Percentiles rank a stretch among this genome's conserved stretches.
Evolutionary conservation across 2,888 invertebrate species (phyloP).

Genomic region (Mamestra brassicae): DNA sequence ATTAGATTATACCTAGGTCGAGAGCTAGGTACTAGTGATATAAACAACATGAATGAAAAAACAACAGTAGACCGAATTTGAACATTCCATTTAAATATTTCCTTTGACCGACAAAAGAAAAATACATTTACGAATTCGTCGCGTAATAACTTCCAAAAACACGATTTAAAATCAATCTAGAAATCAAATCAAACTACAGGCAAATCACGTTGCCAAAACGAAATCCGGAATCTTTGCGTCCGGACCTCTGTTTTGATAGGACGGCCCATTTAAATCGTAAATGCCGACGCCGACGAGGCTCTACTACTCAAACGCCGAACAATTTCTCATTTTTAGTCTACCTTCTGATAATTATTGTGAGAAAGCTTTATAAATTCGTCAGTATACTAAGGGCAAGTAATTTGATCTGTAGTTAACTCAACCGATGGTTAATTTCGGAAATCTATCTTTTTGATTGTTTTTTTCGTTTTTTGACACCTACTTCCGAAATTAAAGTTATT

Average conservation of each 20-base stretch:
- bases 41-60: background rate
- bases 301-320: conserved; percentile 18
- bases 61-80: background rate
- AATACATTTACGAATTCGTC: conserved; percentile 9
- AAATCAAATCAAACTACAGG: conserved; percentile 62
- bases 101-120: background rate
- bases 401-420: too few relatives aligned
- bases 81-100: background rate
- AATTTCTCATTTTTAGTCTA: conserved; percentile 50
- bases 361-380: conserved; percentile 63
- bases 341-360: conserved; percentile 1
- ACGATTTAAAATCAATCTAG: conserved; percentile 52
- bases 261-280: conserved; percentile 77
- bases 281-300: conserved; percentile 68
- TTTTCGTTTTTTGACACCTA: too few relatives aligned
- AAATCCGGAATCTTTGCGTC: conserved; percentile 73
- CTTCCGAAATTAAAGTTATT: too few relatives aligned
- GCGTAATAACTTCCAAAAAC: conserved; percentile 30
- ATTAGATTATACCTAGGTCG: too few relatives aligned
- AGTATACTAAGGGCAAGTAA: background rate
- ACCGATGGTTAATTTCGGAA: too few relatives aligned
- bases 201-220: conserved; percentile 73
- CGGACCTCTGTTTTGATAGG: conserved; percentile 80
- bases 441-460: too few relatives aligned
- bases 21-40: too few relatives aligned